phyloP scores from a whole-genome alignment of 1,140 invertebrate genomes.

The Macrosteles quadrilineatus region DNA sequence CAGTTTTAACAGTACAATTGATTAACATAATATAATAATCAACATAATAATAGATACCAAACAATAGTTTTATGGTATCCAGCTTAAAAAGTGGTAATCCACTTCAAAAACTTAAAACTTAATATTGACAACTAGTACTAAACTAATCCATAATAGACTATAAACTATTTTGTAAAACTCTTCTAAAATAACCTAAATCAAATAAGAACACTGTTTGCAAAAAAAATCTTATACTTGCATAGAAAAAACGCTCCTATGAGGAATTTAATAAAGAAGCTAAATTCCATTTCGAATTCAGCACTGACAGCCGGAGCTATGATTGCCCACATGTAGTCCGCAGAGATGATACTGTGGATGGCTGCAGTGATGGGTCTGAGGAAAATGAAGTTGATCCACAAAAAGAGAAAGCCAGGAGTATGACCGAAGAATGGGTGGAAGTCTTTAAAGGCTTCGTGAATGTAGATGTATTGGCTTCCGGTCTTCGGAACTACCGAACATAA shows the following conservation, averaged over 20 bases:
- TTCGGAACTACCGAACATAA: background rate
- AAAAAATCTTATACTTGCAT: background rate
- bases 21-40: no score
- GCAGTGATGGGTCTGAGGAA: background rate
- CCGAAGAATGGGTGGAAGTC: conserved; percentile 18
- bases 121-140: no score
- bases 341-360: background rate
- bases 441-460: conserved; percentile 9
- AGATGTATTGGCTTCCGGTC: conserved; percentile 1
- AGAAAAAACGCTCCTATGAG: background rate
- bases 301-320: background rate
- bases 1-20: no score
- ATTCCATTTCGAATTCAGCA: background rate
- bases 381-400: conserved; percentile 10
- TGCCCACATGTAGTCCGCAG: background rate
- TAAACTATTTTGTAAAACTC: no score
- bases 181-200: no score
- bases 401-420: background rate
- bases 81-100: no score
- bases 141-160: no score
- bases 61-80: no score
- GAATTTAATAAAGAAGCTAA: background rate
- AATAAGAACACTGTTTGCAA: no score
- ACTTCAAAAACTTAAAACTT: no score
- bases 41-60: no score